These are phyloP conservation scores for Mesoclemmys tuberculata DNA, from an alignment of 2,113 vertebrate species.

Conservation along the genomic window DNA sequence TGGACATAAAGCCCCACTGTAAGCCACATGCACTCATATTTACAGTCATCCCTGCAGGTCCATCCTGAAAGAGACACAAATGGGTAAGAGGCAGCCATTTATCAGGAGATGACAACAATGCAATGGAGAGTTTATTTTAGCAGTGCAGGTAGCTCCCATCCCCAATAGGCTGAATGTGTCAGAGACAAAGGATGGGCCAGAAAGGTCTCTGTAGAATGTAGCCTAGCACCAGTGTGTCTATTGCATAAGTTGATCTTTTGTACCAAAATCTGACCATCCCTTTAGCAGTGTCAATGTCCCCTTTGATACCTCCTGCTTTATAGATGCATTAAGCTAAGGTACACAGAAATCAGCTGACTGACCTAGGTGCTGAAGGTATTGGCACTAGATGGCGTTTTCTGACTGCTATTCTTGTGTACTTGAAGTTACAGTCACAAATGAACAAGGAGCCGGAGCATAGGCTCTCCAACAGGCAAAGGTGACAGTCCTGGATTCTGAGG, in stretches of 20 bases:
- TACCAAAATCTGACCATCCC: neutral
- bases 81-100: neutral
- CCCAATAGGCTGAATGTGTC: neutral
- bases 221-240: neutral
- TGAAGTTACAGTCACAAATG: neutral
- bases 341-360: neutral
- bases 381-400: neutral
- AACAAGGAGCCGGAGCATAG: neutral
- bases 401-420: neutral
- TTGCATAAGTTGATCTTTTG: neutral
- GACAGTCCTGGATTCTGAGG: neutral
- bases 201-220: neutral
- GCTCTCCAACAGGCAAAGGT: neutral
- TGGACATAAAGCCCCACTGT: conserved; percentile 91
- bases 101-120: neutral
- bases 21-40: conserved; percentile 96
- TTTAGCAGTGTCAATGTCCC: neutral
- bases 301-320: neutral
- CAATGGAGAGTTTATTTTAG: neutral
- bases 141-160: neutral
- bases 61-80: conserved; percentile 83
- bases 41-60: conserved; percentile 93
- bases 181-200: neutral
- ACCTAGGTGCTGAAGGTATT: neutral
- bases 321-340: neutral